phyloP scores from a whole-genome alignment of 1,140 invertebrate species.

The Heliconius nattereri region DNA sequence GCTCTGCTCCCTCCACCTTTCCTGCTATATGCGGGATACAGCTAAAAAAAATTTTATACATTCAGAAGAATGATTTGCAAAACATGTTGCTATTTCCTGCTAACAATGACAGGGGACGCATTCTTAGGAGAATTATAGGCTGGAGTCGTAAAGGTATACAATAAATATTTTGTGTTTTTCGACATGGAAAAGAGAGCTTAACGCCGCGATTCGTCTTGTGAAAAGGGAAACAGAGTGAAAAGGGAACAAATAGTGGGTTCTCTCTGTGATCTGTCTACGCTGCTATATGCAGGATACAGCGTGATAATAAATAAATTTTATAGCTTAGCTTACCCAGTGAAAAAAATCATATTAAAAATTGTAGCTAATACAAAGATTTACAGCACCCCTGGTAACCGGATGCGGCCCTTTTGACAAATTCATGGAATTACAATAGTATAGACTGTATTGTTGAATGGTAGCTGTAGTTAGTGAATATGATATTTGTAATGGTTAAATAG shows the following conservation, averaged over 20 bases:
- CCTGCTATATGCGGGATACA: too few relatives aligned
- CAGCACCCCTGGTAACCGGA: slow-evolving; percentile 19
- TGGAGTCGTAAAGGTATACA: slow-evolving; percentile 15
- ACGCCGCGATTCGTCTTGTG: too few relatives aligned
- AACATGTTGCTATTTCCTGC: slow-evolving; percentile 27
- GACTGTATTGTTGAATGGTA: neutral
- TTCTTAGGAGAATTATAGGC: slow-evolving; percentile 18
- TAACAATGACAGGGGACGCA: slow-evolving; percentile 21
- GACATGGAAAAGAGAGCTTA: neutral
- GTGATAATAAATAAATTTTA: neutral
- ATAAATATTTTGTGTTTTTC: neutral
- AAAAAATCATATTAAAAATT: slow-evolving; percentile 3
- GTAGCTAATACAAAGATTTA: slow-evolving; percentile 30
- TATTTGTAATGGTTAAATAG: neutral
- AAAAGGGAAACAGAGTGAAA: too few relatives aligned
- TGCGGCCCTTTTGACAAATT: slow-evolving; percentile 14
- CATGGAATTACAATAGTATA: neutral
- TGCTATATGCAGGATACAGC: too few relatives aligned
- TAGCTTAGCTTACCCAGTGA: neutral
- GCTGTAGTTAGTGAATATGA: neutral
- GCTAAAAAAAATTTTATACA: neutral
- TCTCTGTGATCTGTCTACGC: too few relatives aligned
- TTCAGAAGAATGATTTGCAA: slow-evolving; percentile 7
- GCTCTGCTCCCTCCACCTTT: too few relatives aligned
- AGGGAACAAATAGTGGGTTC: too few relatives aligned